These are phyloP conservation scores for Porites divaricata DNA, from an alignment of 92 coral and sea anemone genomes.

Conservation along the genomic window DNA sequence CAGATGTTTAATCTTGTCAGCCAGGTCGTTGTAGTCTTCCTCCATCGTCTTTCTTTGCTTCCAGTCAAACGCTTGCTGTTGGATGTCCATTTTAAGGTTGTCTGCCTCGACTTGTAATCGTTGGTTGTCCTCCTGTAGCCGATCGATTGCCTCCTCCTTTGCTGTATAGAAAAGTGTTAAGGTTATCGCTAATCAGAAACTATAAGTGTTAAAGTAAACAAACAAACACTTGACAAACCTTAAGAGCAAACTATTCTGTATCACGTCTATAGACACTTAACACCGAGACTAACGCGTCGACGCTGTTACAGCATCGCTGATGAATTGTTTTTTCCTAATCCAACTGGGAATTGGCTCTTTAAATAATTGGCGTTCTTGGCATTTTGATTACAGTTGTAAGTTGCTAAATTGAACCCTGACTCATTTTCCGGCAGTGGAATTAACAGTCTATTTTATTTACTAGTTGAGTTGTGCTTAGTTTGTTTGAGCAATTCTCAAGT, in stretches of 20 bases:
- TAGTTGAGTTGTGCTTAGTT: not conserved
- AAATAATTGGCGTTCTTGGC: constrained; percentile 14
- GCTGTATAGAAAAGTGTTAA: constrained; percentile 38
- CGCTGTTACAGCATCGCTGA: not conserved
- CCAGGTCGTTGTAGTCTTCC: constrained; percentile 48
- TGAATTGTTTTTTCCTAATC: constrained; percentile 19
- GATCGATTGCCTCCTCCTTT: constrained; percentile 50
- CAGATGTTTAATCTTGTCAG: constrained; percentile 63
- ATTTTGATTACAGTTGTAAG: constrained; percentile 25
- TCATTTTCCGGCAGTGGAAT: too few species aligned
- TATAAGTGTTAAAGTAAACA: constrained; percentile 19
- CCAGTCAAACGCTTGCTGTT: constrained; percentile 22
- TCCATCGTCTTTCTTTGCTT: constrained; percentile 40
- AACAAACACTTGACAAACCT: constrained; percentile 11
- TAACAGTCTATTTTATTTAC: not conserved
- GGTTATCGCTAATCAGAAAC: not conserved
- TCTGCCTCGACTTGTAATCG: constrained; percentile 33
- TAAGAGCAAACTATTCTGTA: constrained; percentile 15
- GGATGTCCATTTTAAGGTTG: constrained; percentile 48
- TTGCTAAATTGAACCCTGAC: not conserved
- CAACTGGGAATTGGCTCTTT: constrained; percentile 41
- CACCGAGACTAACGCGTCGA: constrained; percentile 29
- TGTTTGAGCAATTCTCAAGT: not conserved
- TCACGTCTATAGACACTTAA: constrained; percentile 21
- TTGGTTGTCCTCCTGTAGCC: constrained; percentile 45